Base-by-base conservation (phyloP, 2,888 invertebrate genomes). In the Beris chalybata region DNA sequence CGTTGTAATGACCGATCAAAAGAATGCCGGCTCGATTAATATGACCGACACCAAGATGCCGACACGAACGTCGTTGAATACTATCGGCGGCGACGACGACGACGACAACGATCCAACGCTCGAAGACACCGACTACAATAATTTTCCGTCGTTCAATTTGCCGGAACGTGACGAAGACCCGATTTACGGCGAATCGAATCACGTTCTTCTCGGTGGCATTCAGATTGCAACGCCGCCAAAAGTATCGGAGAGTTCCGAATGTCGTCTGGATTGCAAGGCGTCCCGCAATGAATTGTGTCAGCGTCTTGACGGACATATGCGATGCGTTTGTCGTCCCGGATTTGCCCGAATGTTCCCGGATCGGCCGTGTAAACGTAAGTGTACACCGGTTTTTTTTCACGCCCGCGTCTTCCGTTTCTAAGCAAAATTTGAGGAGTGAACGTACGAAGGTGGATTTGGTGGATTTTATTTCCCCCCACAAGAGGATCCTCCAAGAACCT, bases 281-380 rank as follows among this genome's bases (percentile, higher is more conserved):
- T 85, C 89, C 0, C 87, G 89, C 68, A 92, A 93, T 72, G 93
- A 94, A 76, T 81, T 91, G 9, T 93, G 92, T 73, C 87, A 87
- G 73, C 83, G 85, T 71, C 82, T 86, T 6, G 87, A 87, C 50
- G 87, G 86, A 12, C 79, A 86, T 13, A 88, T 89, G 86, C 85
- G 88, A 72, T 94, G 94, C 75, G 84, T 91, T 0, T 94, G 94
- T 74, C 85, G 93, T 71, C 92, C 92, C 38, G 93, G 93, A 0
- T 94, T 93, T 72, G 92, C 92, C 0, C 84, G 94, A 71, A 91
- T 93, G 88, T 93, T 93, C 84, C 89, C 89, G 0, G 93, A 93
- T 76, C 86, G 92, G 71, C 92, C 93, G 29, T 93, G 94, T 76
- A 93, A 91, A 85, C 93, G 93, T 93, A 84, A 88, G 89, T 84